Evolutionary conservation across 2,113 vertebrate species (phyloP).

Genomic region (Neotoma lepida): DNA sequence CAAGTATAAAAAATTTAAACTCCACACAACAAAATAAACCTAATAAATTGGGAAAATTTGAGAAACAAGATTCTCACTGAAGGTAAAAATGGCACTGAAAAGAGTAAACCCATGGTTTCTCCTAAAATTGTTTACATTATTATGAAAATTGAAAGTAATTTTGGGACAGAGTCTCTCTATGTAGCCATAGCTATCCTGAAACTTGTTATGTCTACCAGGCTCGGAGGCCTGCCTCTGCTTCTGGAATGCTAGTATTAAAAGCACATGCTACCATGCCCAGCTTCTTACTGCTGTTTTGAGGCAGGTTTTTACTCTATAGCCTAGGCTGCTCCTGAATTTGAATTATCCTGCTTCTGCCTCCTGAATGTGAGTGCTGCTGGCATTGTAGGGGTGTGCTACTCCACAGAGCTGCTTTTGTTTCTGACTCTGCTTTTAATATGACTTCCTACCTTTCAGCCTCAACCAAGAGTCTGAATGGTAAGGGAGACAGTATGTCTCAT

Average conservation of each 20-base stretch:
- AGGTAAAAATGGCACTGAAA: neutral
- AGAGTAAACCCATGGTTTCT: neutral
- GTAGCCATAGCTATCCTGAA: neutral
- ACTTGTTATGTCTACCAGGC: neutral
- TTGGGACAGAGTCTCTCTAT: neutral
- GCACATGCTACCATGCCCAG: neutral
- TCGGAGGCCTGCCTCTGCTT: neutral
- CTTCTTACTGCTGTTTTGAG: neutral
- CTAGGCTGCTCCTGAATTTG: neutral
- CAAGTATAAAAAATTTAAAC: neutral
- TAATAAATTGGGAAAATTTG: neutral
- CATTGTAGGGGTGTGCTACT: neutral
- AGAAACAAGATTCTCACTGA: constrained; percentile 19
- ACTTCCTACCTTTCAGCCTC: neutral
- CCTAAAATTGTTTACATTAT: neutral
- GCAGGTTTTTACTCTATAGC: neutral
- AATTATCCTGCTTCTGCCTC: neutral
- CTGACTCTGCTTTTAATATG: neutral
- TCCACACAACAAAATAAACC: neutral
- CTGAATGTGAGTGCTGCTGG: neutral
- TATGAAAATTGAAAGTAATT: neutral
- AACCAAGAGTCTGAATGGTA: neutral
- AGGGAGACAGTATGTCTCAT: neutral
- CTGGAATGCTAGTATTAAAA: neutral
- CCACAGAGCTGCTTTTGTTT: constrained; percentile 1